These are phyloP conservation scores for Stenotaenia linearis DNA, from an alignment of 2,888 invertebrate genomes.

Conservation along the genomic window DNA sequence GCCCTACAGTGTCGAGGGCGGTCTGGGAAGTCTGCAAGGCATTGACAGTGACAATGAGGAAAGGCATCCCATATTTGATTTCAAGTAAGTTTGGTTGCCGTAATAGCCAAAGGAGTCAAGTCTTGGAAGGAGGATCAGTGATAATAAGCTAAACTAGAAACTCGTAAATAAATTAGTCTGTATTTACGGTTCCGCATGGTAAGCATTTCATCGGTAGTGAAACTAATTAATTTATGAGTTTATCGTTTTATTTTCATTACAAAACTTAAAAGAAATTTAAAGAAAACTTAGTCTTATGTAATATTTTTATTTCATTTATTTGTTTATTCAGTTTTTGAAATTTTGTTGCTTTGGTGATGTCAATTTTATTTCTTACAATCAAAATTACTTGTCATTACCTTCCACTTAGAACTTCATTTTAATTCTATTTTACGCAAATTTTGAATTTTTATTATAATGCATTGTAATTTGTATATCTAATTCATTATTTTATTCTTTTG, in stretches of 20 bases:
- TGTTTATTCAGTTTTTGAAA: constrained; percentile 43
- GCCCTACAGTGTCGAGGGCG: constrained; percentile 79
- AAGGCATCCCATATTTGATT: constrained; percentile 50
- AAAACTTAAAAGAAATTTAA: not conserved
- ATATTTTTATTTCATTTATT: constrained; percentile 30
- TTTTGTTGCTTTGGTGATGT: constrained; percentile 47
- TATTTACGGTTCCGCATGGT: too few species aligned
- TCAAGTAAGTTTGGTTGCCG: constrained; percentile 40
- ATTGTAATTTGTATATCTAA: not conserved
- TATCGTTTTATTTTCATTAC: not conserved
- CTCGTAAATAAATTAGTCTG: not conserved
- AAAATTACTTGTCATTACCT: not conserved
- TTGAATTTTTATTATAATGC: too few species aligned
- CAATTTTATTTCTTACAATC: not conserved
- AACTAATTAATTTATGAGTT: not conserved
- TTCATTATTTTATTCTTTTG: not conserved
- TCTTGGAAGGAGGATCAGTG: not conserved
- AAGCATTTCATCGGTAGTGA: not conserved
- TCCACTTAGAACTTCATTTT: not conserved
- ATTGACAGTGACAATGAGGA: constrained; percentile 80
- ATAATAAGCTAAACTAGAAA: not conserved
- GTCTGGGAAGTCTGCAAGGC: constrained; percentile 59
- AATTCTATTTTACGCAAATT: not conserved
- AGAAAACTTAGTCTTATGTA: not conserved
- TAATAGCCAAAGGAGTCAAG: constrained; percentile 2